Evolutionary conservation across 1,140 invertebrate species (phyloP), one percentile per base, ranked within the genome.

Genomic region (Bombus difficillimus): DNA sequence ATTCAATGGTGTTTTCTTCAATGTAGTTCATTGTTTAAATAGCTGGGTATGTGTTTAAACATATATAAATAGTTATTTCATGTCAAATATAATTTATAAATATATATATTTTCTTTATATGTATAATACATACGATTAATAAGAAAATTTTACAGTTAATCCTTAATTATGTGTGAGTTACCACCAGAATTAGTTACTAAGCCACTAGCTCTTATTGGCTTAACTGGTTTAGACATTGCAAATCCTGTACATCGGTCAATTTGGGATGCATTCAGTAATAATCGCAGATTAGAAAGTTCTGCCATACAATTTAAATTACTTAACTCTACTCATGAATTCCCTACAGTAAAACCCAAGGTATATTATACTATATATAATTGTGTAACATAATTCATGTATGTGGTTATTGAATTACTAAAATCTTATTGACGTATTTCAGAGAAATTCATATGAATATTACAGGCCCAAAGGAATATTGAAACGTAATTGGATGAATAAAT

Each of bases 401-500:
- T 80, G 9, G 28, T 76, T 74, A 71, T 41, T 77, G 43, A 64
- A 25, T 77, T 32, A n/a, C 9, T 62, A 15, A n/a, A 64, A 74
- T 85, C 39, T 47, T 34, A 41, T 34, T 73, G 18, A 90, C 91
- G 43, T 88, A 74, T 87, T 90, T 92, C 92, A 97, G 97, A 96
- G 98, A 91, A 97, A 98, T 90, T 98, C 98, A 0, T 99, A 99
- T 94, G 98, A 99, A 92, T 98, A 98, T 97, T 99, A 99, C 92
- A 97, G 98, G 91, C 98, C 99, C 0, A 99, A 99, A 95, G 99
- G 99, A 47, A 98, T 99, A 86, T 95, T 99, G 6, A 99, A 99
- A 93, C 97, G 97, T 15, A 98, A 98, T 92, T 99, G 99, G 99
- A 98, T 99, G 96, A 96, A 97, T 18, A 99, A 99, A 95, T 98